A percentile compares a stretch with the other conserved stretches of the same genome.
phyloP scores from a whole-genome alignment of 2,888 invertebrate species.

The Flabesymbios commensalis region DNA sequence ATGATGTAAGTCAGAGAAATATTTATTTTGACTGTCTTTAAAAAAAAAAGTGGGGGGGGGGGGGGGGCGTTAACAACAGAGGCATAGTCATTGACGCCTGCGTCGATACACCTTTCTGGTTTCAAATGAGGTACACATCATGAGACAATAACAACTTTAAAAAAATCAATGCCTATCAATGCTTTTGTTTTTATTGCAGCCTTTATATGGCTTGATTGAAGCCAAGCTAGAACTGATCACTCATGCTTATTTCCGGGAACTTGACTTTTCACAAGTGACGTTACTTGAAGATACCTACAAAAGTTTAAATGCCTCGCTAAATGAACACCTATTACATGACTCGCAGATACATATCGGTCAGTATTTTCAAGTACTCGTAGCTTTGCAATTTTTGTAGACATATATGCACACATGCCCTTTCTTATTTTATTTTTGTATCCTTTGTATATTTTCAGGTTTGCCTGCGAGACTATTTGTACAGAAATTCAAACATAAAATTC shows the following conservation, averaged over 20 bases:
- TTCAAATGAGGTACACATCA: not conserved
- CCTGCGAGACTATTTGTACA: constrained; percentile 80
- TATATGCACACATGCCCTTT: not conserved
- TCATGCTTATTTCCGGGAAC: constrained; percentile 92
- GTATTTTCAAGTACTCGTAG: not conserved
- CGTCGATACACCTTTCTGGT: too few relatives aligned
- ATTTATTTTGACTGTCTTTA: too few relatives aligned
- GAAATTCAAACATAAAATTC: constrained; percentile 87
- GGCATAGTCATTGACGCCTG: too few relatives aligned
- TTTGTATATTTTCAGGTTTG: constrained; percentile 69
- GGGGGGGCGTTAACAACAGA: too few relatives aligned
- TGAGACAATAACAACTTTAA: not conserved
- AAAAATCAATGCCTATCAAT: not conserved
- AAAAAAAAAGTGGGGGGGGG: too few relatives aligned
- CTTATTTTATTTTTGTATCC: not conserved
- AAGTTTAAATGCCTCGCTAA: constrained; percentile 85
- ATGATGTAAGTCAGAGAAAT: too few relatives aligned
- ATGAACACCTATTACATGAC: constrained; percentile 57
- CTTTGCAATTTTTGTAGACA: not conserved
- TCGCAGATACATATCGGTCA: constrained; percentile 73
- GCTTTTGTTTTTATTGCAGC: constrained; percentile 60
- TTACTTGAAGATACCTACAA: constrained; percentile 85
- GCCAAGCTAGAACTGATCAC: constrained; percentile 94
- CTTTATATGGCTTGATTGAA: constrained; percentile 82
- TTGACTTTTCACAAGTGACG: constrained; percentile 63